Evolutionary conservation across 2,888 invertebrate species (phyloP).

Genomic region (Endomychus coccineus): DNA sequence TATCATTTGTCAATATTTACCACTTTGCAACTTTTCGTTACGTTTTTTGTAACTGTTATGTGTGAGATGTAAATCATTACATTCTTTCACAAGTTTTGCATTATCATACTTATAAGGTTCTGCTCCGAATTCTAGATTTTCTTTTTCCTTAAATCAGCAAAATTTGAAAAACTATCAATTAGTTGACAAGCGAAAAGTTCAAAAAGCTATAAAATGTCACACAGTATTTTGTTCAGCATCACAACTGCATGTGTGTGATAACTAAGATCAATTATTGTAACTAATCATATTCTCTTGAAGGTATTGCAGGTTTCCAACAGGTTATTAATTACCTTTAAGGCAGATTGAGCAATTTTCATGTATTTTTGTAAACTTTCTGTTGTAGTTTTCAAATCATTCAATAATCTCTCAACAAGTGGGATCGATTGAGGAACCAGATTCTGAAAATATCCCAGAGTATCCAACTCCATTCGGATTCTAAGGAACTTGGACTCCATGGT

Average conservation of each 20-base stretch:
- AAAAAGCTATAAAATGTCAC: conserved; percentile 9
- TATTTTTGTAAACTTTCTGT: conserved; percentile 82
- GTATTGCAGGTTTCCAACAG: conserved; percentile 3
- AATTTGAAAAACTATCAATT: conserved; percentile 10
- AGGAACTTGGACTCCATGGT: conserved; percentile 36
- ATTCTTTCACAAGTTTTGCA: conserved; percentile 65
- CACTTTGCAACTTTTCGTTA: conserved; percentile 51
- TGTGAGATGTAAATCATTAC: conserved; percentile 63
- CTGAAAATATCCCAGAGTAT: conserved; percentile 76
- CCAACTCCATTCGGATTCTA: conserved; percentile 58
- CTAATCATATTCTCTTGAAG: too few relatives aligned
- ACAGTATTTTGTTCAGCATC: conserved; percentile 3
- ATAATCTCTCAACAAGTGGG: conserved; percentile 70
- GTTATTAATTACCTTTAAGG: conserved; percentile 54
- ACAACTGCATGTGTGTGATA: background rate
- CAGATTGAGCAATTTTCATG: conserved; percentile 66
- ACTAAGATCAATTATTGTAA: background rate
- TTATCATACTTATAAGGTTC: conserved; percentile 80
- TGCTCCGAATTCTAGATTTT: conserved; percentile 59
- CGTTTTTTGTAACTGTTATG: conserved; percentile 59
- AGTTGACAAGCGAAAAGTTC: conserved; percentile 1
- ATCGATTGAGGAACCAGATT: conserved; percentile 67
- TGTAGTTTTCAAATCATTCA: conserved; percentile 78
- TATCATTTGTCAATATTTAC: conserved; percentile 31
- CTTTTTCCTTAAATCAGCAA: conserved; percentile 53